These are phyloP conservation scores for Phoeniculus purpureus DNA, from an alignment of 2,797 vertebrate genomes.

Conservation along the genomic window DNA sequence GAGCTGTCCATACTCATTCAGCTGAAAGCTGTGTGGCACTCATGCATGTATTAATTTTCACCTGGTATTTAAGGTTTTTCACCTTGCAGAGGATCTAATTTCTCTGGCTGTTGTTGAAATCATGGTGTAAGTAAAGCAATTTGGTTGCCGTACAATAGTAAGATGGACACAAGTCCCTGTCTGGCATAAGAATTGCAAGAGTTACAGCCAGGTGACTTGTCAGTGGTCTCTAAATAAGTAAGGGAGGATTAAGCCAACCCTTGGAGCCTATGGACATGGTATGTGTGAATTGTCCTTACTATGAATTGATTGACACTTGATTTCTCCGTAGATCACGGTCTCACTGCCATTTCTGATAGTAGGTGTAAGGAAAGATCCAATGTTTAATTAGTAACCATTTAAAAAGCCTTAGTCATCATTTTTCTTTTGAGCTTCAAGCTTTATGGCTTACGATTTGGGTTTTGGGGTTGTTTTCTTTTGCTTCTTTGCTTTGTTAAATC, in stretches of 20 bases:
- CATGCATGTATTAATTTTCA: background rate
- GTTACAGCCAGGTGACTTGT: background rate
- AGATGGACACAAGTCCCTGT: background rate
- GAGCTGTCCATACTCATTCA: conserved; percentile 21
- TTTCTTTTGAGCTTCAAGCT: background rate
- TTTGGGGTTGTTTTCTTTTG: background rate
- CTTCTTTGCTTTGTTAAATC: background rate
- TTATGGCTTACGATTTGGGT: background rate
- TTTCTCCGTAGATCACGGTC: background rate
- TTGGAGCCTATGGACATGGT: background rate
- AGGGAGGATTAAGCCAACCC: background rate
- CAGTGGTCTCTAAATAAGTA: background rate
- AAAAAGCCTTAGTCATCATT: background rate
- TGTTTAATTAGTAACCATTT: background rate
- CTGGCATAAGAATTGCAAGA: background rate
- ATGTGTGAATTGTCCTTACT: background rate
- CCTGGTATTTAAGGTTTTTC: background rate
- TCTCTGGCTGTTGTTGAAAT: background rate
- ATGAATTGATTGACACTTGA: background rate
- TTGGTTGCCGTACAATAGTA: background rate
- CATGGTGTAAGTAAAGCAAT: background rate
- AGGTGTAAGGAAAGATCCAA: background rate
- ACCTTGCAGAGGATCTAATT: conserved; percentile 4
- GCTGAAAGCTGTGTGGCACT: background rate
- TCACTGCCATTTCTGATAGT: background rate